Evolutionary conservation across 2,888 invertebrate genomes (phyloP).

Genomic region (Rotaria macrura): DNA sequence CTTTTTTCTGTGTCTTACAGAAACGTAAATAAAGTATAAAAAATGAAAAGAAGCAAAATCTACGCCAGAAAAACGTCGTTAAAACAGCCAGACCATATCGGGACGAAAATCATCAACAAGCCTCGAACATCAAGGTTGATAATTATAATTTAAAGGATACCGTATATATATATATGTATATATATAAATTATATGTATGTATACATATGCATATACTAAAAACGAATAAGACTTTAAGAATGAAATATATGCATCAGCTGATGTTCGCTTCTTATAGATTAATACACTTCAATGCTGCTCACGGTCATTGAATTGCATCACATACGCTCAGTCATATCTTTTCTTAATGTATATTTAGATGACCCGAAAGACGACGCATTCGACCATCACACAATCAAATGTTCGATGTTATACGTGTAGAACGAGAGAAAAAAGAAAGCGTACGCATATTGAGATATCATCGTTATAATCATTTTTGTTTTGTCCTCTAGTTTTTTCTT

Average conservation of each 20-base stretch:
- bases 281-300: background rate
- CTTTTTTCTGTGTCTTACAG: background rate
- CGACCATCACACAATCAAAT: slow-evolving; percentile 10
- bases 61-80: background rate
- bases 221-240: background rate
- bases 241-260: background rate
- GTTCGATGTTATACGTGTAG: slow-evolving; percentile 3
- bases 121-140: background rate
- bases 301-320: slow-evolving; percentile 12
- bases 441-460: slow-evolving; percentile 52
- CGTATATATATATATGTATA: too few relatives aligned
- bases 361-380: background rate
- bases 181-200: background rate
- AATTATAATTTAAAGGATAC: background rate
- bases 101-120: background rate
- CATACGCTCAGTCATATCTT: background rate
- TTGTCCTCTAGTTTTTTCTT: background rate
- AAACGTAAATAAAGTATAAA: background rate
- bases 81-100: background rate
- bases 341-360: background rate
- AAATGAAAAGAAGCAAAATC: background rate
- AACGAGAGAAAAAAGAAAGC: slow-evolving; percentile 42
- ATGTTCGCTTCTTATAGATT: background rate
- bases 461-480: background rate
- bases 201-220: background rate